Conservation (phyloP, 2,113 vertebrate species). For the Gopherus evgoodei region DNA sequence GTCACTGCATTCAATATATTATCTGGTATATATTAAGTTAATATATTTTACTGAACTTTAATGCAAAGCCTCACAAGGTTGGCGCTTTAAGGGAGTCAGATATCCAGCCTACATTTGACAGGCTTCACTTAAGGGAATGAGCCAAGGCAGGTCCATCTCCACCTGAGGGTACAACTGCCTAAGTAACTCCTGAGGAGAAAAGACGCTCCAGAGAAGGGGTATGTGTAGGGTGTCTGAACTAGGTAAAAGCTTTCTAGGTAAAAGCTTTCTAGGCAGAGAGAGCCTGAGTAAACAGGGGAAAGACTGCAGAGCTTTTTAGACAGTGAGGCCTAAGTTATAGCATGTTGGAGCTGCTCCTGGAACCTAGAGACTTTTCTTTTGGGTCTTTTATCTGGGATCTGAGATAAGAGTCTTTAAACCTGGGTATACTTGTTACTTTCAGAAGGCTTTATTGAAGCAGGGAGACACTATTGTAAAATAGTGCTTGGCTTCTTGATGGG, state of each 20-base stretch:
- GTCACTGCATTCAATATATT: neutral
- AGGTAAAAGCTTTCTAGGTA: neutral
- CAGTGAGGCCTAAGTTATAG: neutral
- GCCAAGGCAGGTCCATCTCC: neutral
- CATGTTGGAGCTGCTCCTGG: neutral
- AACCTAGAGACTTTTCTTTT: neutral
- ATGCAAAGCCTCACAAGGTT: neutral
- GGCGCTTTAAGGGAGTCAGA: neutral
- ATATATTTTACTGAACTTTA: neutral
- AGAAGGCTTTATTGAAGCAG: neutral
- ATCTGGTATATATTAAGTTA: neutral
- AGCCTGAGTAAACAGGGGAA: neutral
- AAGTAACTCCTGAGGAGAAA: neutral
- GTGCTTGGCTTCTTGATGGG: no score
- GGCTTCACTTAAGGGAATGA: neutral
- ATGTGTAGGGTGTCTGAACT: neutral
- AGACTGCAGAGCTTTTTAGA: neutral
- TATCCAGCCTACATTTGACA: neutral
- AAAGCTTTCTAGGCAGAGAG: neutral
- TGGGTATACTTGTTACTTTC: neutral
- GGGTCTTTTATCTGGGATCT: neutral
- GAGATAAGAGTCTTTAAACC: neutral
- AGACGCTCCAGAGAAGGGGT: neutral
- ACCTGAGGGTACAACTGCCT: neutral
- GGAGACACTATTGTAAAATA: neutral